Evolutionary conservation across 2,888 invertebrate genomes (phyloP).

Genomic region (Omphaloscelis lunosa): DNA sequence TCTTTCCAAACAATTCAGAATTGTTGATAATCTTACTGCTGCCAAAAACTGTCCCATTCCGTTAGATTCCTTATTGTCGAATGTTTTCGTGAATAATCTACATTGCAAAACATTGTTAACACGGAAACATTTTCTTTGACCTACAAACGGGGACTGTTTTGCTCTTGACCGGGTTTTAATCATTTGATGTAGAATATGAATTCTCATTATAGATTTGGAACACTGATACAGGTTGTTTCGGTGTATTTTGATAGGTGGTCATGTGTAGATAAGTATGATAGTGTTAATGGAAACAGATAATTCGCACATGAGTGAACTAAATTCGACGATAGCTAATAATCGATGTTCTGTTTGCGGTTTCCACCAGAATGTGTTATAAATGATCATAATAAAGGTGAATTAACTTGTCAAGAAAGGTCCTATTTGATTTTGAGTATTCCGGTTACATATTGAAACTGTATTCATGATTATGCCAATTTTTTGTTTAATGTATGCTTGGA

Average conservation of each 20-base stretch:
- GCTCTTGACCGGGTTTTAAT: slow-evolving; percentile 59
- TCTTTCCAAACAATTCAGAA: slow-evolving; percentile 19
- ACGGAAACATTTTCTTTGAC: slow-evolving; percentile 60
- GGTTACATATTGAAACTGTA: slow-evolving; percentile 4
- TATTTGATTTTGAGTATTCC: background rate
- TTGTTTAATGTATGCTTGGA: background rate
- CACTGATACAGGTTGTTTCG: slow-evolving; percentile 24
- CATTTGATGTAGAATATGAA: slow-evolving; percentile 48
- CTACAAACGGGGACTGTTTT: slow-evolving; percentile 50
- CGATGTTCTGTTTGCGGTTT: slow-evolving; percentile 9
- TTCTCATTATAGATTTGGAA: slow-evolving; percentile 51
- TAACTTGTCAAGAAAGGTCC: background rate
- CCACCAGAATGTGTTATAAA: slow-evolving; percentile 2
- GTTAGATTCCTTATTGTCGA: slow-evolving; percentile 39
- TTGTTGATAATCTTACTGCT: slow-evolving; percentile 18
- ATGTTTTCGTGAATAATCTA: slow-evolving; percentile 54
- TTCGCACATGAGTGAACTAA: slow-evolving; percentile 5
- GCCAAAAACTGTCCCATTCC: slow-evolving; percentile 25
- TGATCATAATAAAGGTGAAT: background rate
- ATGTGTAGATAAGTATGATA: slow-evolving; percentile 28
- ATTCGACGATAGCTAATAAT: slow-evolving; percentile 17
- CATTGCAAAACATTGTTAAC: slow-evolving; percentile 59
- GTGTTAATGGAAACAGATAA: slow-evolving; percentile 14
- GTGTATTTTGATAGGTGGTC: slow-evolving; percentile 32
- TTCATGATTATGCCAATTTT: slow-evolving; percentile 2